A percentile compares a stretch with the other conserved stretches of the same genome.
These are phyloP conservation scores for Drosophila siamana DNA, from an alignment of 2,888 invertebrate species.

Conservation along the genomic window DNA sequence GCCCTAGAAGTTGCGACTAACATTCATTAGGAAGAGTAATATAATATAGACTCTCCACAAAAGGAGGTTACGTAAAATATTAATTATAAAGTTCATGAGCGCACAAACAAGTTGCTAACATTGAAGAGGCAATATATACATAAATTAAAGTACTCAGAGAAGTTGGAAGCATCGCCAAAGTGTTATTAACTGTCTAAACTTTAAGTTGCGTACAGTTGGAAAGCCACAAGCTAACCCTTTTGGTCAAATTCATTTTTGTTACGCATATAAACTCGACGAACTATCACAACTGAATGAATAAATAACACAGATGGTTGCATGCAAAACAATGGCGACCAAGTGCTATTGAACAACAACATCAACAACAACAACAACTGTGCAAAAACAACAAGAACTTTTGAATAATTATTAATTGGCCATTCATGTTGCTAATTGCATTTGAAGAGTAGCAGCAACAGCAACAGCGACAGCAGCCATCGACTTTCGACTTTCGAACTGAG, in stretches of 20 bases:
- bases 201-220: not conserved
- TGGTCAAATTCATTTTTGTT: not conserved
- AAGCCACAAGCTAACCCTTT: slow-evolving; percentile 1
- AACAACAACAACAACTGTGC: slow-evolving; percentile 4
- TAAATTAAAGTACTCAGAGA: not conserved
- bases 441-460: slow-evolving; percentile 24
- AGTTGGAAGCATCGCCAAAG: not conserved
- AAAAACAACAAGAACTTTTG: slow-evolving; percentile 17
- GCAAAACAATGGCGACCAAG: slow-evolving; percentile 30
- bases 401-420: slow-evolving; percentile 66
- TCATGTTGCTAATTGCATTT: slow-evolving; percentile 69
- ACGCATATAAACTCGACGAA: slow-evolving; percentile 12
- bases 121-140: not conserved
- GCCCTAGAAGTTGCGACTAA: not conserved
- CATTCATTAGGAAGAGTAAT: not conserved
- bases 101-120: not conserved
- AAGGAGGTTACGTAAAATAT: not conserved
- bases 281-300: slow-evolving; percentile 38
- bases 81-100: not conserved
- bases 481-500: slow-evolving; percentile 19
- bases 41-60: not conserved
- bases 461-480: slow-evolving; percentile 10
- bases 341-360: slow-evolving; percentile 22
- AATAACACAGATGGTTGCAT: slow-evolving; percentile 39
- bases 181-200: not conserved